A percentile compares a stretch with the other conserved stretches of the same genome.
phyloP scores from a whole-genome alignment of 2,113 vertebrate genomes.

The Notiomystis cincta region DNA sequence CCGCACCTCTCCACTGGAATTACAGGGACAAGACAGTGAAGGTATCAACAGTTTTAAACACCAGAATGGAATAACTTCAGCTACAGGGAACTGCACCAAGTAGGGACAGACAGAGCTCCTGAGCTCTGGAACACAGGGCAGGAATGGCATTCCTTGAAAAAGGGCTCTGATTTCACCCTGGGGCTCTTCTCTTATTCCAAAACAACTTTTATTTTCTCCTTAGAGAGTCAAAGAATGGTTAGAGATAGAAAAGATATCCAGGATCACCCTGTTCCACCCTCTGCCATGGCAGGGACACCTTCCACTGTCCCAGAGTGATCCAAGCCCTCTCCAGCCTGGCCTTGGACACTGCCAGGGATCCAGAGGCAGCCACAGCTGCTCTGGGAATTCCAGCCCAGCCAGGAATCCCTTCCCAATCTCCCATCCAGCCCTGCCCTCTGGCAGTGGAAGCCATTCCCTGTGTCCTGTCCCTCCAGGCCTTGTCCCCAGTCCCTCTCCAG shows the following conservation, averaged over 20 bases:
- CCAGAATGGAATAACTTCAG: not conserved
- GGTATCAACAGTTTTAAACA: accelerated
- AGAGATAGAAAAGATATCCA: not conserved
- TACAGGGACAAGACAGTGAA: not conserved
- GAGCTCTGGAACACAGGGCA: accelerated
- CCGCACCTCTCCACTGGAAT: not conserved
- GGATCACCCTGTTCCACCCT: accelerated
- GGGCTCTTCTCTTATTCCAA: not conserved
- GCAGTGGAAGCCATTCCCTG: not conserved
- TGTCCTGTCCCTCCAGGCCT: accelerated
- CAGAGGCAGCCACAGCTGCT: not conserved
- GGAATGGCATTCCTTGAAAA: not conserved
- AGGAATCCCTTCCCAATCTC: not conserved
- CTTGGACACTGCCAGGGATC: not conserved
- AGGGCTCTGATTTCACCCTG: not conserved
- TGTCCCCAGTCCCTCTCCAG: not conserved
- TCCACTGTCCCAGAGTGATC: accelerated
- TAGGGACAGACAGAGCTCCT: not conserved
- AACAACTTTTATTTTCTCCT: not conserved
- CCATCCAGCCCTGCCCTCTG: not conserved
- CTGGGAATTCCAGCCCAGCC: not conserved
- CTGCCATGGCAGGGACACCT: not conserved
- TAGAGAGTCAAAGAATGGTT: not conserved
- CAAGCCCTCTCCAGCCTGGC: not conserved
- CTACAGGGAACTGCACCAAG: not conserved